Base-by-base conservation (phyloP, 2,797 vertebrate genomes). In the Poecilia wingei region DNA sequence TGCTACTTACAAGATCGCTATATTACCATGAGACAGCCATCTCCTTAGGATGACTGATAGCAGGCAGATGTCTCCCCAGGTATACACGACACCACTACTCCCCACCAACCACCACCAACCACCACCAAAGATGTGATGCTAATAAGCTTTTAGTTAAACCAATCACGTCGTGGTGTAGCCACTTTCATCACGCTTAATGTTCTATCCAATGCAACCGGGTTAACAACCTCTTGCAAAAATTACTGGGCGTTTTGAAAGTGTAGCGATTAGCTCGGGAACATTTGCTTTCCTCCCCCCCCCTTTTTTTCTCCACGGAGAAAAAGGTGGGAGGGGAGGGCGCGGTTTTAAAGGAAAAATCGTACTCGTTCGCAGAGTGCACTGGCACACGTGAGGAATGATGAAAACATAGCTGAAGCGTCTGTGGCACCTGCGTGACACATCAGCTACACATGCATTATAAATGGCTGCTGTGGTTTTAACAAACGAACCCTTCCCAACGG, bases 121-220 rank as follows among this genome's bases (percentile, higher is more conserved):
- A 41, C 39, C 39, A 41, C 39, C 77, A 6, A 36, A 85, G 88
- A 90, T 89, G 83, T 76, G 80, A 80, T 78, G 88, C 90, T 95
- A 95, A 94, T 93, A 92, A 91, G 91, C 93, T 94, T 91, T 92
- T 91, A 93, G 86, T 94, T 92, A 93, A 93, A 93, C 92, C 91
- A 93, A 93, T 94, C 93, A 94, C 91, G 82, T 87, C 9, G 73
- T 10, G 16, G 33, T 12, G n/a, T 70, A 72, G 75, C 79, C 80
- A 88, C 92, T 92, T 90, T 86, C 93, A 93, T 95, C 88, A 94
- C 76, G 86, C 87, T 93, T 87, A 94, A 95, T 93, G 91, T 88
- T 39, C 85, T 86, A 87, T 84, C 82, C 93, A 82, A 91, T 82
- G 91, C 90, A 94, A 92, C 91, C 89, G 81, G 88, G 92, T 92